Base-by-base conservation (phyloP, 2,113 vertebrate genomes). In the Xenus cinereus region DNA sequence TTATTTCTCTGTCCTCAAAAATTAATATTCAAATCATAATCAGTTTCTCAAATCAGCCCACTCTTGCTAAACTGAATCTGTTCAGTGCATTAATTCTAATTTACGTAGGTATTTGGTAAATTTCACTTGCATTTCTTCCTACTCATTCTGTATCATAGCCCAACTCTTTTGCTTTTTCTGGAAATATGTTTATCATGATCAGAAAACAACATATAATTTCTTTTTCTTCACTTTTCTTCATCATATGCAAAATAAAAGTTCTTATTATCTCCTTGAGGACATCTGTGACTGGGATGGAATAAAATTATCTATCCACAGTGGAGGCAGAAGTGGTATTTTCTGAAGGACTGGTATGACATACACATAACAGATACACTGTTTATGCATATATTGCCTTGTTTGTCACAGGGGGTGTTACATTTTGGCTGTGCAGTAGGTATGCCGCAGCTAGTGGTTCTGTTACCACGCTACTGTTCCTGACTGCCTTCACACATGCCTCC, bases 91-190 rank as follows among this genome's bases (percentile, higher is more conserved):
- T 95, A 93, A 92, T 95, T 96, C 86, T 92, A 95, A 93, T 92
- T 93, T 96, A 92, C 33, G 14, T 93, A 95, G 95, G 85, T 93
- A 94, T 94, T 96, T 74, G 69, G 64, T 95, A 93, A 89, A 87
- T 88, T 89, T 84, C 80, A 72, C 84, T 97, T 93, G 84, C 77
- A 92, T 93, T 96, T 93, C 92, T 97, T 95, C 96, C 97, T 91
- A 93, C 94, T 95, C 92, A 67, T 87, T 91, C 89, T 91, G 69
- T 95, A 97, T 92, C 90, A 60, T 8, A 92, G 84, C 69, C 53
- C 84, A 90, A 1, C 62, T 91, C 48, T 51, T 78, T 59, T 79
- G 37, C 82, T 93, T 93, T 93, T 90, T 95, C 84, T 95, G 95
- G 86, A 95, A 89, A 84, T 82, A 35, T 32, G 30, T 89, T 90